Evolutionary conservation across 2,797 vertebrate genomes (phyloP), one percentile per base, ranked within the genome.

Genomic region (Crocodylus rhombifer): DNA sequence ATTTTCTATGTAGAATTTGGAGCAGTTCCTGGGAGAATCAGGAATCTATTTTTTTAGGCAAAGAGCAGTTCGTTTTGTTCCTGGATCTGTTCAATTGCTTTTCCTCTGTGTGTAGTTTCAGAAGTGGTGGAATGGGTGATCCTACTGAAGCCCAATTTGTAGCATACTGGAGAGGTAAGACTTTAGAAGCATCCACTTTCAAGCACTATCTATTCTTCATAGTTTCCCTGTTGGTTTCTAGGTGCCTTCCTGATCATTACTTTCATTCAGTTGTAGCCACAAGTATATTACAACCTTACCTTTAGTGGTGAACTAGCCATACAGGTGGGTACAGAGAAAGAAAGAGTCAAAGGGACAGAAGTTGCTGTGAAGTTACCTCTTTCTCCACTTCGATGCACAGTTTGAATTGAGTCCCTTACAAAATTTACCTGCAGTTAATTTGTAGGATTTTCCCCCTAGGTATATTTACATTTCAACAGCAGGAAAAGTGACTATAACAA

Each of bases 1-100:
- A 89, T 96, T 94, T 95, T 94, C 95, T 95, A 96, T 88, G 83
- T 91, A 82, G 93, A 97, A 97, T 97, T 97, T 97, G 89, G 96
- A 97, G 87, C 96, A 97, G 94, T 84, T 91, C 91, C 91, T 95
- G 90, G 96, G 95, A 97, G 96, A 96, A 96, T 1, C 80, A 80
- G 88, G 96, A 94, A 97, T 95, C 92, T 56, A 88, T 57, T 61
- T 97, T 11, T 95, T 95, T 91, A 93, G 96, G 88, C 83, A 90
- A 94, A 83, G 90, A 88, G 80, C 28, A 28, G 91, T 71, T 84
- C n/a, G 26, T 91, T 96, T 94, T 88, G 74, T 91, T 97, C 91
- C 91, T 95, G 96, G 91, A 80, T n/a, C 74, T 93, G 86, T 60
- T 83, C 78, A 20, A 79, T 3, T 16, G 14, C 51, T 62, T 51